Percentiles rank a stretch among this genome's conserved stretches.
Evolutionary conservation across 2,797 vertebrate species (phyloP).

Genomic region (Craterocephalus amniculus): DNA sequence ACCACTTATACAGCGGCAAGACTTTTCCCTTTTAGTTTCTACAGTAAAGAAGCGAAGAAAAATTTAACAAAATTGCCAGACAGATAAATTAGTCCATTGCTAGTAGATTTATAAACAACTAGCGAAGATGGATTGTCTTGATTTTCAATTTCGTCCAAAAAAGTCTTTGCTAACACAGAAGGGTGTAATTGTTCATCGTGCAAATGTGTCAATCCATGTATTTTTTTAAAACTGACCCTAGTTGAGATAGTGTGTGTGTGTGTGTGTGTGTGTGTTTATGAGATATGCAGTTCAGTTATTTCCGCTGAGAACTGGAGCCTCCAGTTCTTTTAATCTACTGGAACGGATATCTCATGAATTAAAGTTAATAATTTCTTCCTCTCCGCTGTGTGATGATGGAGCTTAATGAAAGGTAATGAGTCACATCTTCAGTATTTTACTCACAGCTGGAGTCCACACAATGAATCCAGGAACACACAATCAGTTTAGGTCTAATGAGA

Average conservation of each 20-base stretch:
- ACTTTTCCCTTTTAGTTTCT: no score
- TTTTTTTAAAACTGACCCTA: neutral
- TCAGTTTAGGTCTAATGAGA: neutral
- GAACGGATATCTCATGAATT: neutral
- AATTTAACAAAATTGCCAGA: neutral
- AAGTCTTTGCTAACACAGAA: neutral
- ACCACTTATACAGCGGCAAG: no score
- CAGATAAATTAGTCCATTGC: neutral
- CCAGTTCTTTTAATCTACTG: neutral
- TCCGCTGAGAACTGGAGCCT: no score
- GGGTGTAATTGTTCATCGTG: no score
- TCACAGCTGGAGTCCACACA: constrained; percentile 51
- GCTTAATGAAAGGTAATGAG: constrained; percentile 2
- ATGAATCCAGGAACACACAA: constrained; percentile 9
- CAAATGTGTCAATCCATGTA: neutral
- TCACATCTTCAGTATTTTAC: constrained; percentile 3
- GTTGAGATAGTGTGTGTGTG: neutral
- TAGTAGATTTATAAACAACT: neutral
- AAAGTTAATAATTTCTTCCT: neutral
- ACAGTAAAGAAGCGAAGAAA: no score
- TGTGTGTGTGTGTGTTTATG: neutral
- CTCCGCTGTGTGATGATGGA: neutral
- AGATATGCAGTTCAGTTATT: neutral
- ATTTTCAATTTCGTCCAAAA: neutral
- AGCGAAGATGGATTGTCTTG: neutral